A percentile compares a stretch with the other conserved stretches of the same genome.
phyloP scores from a whole-genome alignment of 23 tunicate species.

The Halocynthia aurantium region DNA sequence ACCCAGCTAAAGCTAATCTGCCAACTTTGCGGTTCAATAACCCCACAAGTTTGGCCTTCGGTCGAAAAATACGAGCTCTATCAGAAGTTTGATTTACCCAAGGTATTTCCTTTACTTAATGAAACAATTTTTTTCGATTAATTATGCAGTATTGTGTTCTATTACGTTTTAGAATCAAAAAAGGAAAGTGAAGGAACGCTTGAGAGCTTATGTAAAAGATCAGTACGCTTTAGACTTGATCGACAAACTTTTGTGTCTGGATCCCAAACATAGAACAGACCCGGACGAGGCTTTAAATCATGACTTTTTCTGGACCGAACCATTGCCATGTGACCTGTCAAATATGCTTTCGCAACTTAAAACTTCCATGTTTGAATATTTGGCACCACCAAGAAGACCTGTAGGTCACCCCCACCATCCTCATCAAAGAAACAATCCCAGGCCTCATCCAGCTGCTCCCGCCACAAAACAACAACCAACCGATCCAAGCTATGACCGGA shows the following conservation, averaged over 20 bases:
- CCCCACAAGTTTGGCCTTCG: conserved; percentile 88
- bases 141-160: neutral
- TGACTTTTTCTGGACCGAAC: conserved; percentile 99
- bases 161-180: conserved; percentile 35
- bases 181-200: conserved; percentile 82
- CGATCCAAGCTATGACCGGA: conserved; percentile 83
- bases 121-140: neutral
- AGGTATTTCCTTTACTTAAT: neutral
- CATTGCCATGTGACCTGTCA: conserved; percentile 76
- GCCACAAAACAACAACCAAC: conserved; percentile 68
- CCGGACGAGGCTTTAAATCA: conserved; percentile 94
- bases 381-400: conserved; percentile 82
- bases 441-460: conserved; percentile 26
- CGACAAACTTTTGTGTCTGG: conserved; percentile 77
- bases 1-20: conserved; percentile 76
- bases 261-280: conserved; percentile 92
- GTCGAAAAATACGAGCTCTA: conserved; percentile 86
- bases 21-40: conserved; percentile 85
- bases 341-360: conserved; percentile 74
- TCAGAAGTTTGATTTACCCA: conserved; percentile 64
- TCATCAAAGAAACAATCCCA: conserved; percentile 23
- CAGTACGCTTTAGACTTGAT: conserved; percentile 89
- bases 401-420: conserved; percentile 16
- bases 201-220: conserved; percentile 75
- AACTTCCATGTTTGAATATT: conserved; percentile 96